phyloP scores from a whole-genome alignment of 2,797 vertebrate genomes.

The Chaetophractus vellerosus region DNA sequence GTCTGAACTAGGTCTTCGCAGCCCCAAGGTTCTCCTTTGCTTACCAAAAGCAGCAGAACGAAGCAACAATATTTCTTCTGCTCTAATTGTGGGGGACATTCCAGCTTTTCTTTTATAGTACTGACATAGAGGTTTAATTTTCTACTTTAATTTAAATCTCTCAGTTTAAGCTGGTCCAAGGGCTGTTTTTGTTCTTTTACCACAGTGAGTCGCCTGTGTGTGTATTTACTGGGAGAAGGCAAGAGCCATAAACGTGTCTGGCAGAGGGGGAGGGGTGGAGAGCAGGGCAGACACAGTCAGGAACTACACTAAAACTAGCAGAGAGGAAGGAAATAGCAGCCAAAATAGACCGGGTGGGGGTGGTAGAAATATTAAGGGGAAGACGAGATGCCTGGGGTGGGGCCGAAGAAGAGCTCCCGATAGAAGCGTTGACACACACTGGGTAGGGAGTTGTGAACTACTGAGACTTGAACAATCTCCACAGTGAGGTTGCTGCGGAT shows the following conservation, averaged over 20 bases:
- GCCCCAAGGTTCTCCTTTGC: not conserved
- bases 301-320: not conserved
- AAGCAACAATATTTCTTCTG: too few species aligned
- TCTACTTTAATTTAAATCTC: not conserved
- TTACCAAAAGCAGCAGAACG: not conserved
- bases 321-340: constrained; percentile 64
- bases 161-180: not conserved
- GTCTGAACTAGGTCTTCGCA: too few species aligned
- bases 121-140: not conserved
- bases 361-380: not conserved
- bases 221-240: not conserved
- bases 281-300: rapidly evolving
- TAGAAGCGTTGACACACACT: rapidly evolving
- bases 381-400: not conserved
- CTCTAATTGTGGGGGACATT: rapidly evolving
- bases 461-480: not conserved
- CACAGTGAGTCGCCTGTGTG: not conserved
- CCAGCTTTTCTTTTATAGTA: not conserved
- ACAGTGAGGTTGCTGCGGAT: rapidly evolving
- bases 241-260: rapidly evolving
- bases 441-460: not conserved
- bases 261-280: not conserved
- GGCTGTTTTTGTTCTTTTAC: not conserved
- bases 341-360: not conserved
- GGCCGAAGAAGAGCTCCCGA: not conserved